Percentiles rank a stretch among this genome's conserved stretches.
These are phyloP conservation scores for Rhamnusium bicolor DNA, from an alignment of 2,888 invertebrate species.

Conservation along the genomic window DNA sequence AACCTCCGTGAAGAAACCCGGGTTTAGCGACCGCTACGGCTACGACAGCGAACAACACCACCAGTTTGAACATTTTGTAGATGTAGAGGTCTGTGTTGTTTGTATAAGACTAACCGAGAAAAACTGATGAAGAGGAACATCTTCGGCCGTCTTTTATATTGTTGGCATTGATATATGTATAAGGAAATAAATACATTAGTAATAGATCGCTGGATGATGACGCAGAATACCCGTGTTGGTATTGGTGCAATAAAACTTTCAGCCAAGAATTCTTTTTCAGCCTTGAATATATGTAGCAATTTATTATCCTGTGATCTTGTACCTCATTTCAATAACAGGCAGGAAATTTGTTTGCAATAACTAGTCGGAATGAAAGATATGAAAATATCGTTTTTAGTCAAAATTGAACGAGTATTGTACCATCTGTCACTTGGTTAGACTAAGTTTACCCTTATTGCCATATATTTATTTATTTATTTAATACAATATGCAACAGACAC, in stretches of 20 bases:
- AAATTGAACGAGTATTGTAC: no score
- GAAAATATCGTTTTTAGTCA: no score
- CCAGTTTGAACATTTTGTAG: conserved; percentile 64
- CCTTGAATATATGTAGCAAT: conserved; percentile 8
- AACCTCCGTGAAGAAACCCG: conserved; percentile 50
- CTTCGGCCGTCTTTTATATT: neutral
- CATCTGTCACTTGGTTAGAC: no score
- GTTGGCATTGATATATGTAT: neutral
- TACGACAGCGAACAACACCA: conserved; percentile 74
- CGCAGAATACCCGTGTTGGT: neutral
- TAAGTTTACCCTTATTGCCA: no score
- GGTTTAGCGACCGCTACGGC: conserved; percentile 74
- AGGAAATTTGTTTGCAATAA: neutral
- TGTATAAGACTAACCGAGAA: conserved; percentile 19
- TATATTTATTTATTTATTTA: no score
- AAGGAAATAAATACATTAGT: conserved; percentile 8
- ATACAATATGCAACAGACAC: no score
- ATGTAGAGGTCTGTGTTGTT: conserved; percentile 60
- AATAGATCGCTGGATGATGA: neutral
- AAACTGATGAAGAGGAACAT: conserved; percentile 13
- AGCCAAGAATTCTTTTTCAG: conserved; percentile 14
- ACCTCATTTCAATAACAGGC: neutral
- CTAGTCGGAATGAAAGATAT: neutral
- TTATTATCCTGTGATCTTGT: neutral
- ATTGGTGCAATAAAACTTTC: conserved; percentile 22